These are phyloP conservation scores for Argyrosomus regius DNA, from an alignment of 2,797 vertebrate species.

Conservation along the genomic window DNA sequence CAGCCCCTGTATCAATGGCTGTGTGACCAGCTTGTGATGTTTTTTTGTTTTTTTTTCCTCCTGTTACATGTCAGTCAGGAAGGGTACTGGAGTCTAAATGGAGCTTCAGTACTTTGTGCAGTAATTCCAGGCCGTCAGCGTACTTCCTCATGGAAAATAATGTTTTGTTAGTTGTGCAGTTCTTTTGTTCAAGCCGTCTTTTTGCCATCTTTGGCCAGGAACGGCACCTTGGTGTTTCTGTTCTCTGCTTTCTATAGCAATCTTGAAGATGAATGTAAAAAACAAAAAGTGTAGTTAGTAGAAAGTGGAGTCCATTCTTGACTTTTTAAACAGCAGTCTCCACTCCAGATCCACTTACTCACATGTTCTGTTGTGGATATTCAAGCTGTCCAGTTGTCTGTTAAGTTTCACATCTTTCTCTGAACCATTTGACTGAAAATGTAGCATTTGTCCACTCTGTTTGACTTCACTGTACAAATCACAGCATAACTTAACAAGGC, in stretches of 20 bases:
- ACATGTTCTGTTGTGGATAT: background rate
- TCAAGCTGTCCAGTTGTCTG: too few species aligned
- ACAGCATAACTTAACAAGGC: too few species aligned
- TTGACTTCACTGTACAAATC: too few species aligned
- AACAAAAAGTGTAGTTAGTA: background rate
- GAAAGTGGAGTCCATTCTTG: too few species aligned
- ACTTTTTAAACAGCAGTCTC: background rate
- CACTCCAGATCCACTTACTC: background rate
- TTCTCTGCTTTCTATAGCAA: background rate
- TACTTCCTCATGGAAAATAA: background rate
- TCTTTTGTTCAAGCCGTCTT: constrained; percentile 3
- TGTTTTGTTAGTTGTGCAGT: constrained; percentile 1
- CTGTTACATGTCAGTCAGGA: background rate
- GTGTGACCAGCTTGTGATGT: constrained; percentile 29
- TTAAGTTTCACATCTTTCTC: too few species aligned
- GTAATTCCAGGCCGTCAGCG: constrained; percentile 3
- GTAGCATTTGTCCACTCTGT: too few species aligned
- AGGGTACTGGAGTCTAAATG: background rate
- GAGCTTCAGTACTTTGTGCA: constrained; percentile 4
- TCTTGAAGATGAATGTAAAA: background rate
- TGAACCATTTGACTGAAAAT: too few species aligned
- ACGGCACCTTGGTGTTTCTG: background rate
- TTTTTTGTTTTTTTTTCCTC: constrained; percentile 13
- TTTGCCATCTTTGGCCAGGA: background rate
- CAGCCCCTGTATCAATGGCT: constrained; percentile 1